Base-by-base conservation (phyloP, 2,888 invertebrate genomes). In the Unio pictorum region DNA sequence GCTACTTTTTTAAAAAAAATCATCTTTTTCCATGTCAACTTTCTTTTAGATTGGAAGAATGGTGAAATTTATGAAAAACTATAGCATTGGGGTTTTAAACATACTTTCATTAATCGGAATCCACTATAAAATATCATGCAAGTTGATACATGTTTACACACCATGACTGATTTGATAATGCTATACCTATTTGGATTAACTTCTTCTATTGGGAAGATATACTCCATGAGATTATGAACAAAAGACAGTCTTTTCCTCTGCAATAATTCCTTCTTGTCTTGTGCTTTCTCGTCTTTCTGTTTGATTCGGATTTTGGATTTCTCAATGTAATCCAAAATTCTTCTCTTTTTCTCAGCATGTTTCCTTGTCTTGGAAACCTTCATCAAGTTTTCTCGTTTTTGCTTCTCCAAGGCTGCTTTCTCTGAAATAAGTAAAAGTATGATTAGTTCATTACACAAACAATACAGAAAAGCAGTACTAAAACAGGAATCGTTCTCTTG, bases 191-290 rank as follows among this genome's bases (percentile, higher is more conserved):
- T 72, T 28, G 75, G 79, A 61, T 75, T 80, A 5, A 82, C 78
- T 68, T 85, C 81, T 58, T 75, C 67, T 3, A 86, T 78, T 8
- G 82, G 80, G 70, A 86, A 86, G 59, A 85, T 84, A 63, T 72
- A 78, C 28, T 78, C 67, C 23, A 72, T 69, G 5, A 86, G 73
- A 30, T 72, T 68, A 45, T 70, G 58, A 8, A 84, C 64, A 56
- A 79, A 81, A 15, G 68, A 62, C 65, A 61, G 63, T 61, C 84
- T 72, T 54, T 73, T 70, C 30, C 54, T 26, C 20, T 72, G 69
- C 54, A 84, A 68, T 20, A 71, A 72, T 56, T 79, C 73, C 45
- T 72, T 55, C 11, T 71, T 64, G 55, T 59, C 57, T 11, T 73
- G 56, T 8, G 61, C 57, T 17, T 34, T 34, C 26, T 68, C 59